Percentiles rank a stretch among this genome's conserved stretches.
Evolutionary conservation across 2,888 invertebrate genomes (phyloP).

Genomic region (Sarcophaga caerulescens): DNA sequence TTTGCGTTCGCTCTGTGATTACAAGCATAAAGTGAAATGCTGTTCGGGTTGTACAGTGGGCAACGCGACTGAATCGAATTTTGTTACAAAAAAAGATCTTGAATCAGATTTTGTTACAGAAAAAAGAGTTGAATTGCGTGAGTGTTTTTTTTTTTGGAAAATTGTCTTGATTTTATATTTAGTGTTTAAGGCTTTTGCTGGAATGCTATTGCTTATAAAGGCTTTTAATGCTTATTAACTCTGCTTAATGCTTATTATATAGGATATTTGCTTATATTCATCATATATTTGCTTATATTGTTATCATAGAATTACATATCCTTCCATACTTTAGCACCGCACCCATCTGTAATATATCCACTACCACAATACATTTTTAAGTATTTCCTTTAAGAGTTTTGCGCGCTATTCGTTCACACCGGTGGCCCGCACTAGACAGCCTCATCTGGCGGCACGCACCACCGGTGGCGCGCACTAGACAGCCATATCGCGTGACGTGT

Average conservation of each 20-base stretch:
- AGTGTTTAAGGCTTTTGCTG: conserved; percentile 33
- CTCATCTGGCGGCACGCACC: too few relatives aligned
- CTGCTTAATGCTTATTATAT: neutral
- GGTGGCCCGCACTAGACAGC: too few relatives aligned
- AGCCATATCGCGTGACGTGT: too few relatives aligned
- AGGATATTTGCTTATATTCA: neutral
- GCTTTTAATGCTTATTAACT: neutral
- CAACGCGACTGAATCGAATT: conserved; percentile 14
- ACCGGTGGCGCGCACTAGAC: too few relatives aligned
- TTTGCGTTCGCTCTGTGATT: conserved; percentile 82
- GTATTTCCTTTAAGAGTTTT: too few relatives aligned
- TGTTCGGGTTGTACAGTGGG: conserved; percentile 34
- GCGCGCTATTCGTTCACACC: too few relatives aligned
- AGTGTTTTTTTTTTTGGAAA: neutral
- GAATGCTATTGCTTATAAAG: conserved; percentile 7
- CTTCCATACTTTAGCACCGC: too few relatives aligned
- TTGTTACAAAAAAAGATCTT: neutral
- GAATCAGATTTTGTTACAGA: conserved; percentile 8
- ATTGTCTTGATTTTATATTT: neutral
- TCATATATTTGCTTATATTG: neutral
- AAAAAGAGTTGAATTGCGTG: neutral
- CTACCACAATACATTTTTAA: too few relatives aligned
- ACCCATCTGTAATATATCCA: too few relatives aligned
- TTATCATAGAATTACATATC: too few relatives aligned
- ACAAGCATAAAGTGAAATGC: conserved; percentile 71